A percentile compares a stretch with the other conserved stretches of the same genome.
These are phyloP conservation scores for Nautilus pompilius DNA, from an alignment of 1,140 invertebrate species.

Conservation along the genomic window DNA sequence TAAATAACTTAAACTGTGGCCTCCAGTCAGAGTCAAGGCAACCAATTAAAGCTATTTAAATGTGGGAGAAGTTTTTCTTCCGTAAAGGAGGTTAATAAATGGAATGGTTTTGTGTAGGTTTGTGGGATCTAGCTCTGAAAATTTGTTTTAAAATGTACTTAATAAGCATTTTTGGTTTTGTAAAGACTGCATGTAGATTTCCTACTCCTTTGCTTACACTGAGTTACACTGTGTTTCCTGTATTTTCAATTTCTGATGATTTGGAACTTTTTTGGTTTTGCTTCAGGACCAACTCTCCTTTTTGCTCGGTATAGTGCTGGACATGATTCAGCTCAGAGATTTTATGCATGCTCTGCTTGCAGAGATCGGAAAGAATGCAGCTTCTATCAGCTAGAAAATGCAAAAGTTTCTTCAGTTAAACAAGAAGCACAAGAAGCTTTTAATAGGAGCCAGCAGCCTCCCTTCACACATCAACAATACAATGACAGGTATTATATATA, in stretches of 20 bases:
- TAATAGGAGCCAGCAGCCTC: constrained; percentile 5
- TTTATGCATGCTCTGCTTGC: constrained; percentile 77
- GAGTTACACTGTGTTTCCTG: not conserved
- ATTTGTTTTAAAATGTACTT: no score
- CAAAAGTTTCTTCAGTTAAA: constrained; percentile 17
- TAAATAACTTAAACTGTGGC: no score
- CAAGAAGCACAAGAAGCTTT: constrained; percentile 7
- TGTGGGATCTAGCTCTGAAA: not conserved
- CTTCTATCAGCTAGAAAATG: constrained; percentile 59
- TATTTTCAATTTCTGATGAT: not conserved
- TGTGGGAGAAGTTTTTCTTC: no score
- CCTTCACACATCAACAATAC: constrained; percentile 2
- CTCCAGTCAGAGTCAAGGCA: no score
- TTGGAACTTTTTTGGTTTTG: not conserved
- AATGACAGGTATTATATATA: constrained; percentile 6
- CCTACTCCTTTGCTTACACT: not conserved
- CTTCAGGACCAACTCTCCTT: constrained; percentile 66
- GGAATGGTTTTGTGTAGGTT: not conserved
- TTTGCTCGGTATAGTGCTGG: constrained; percentile 60
- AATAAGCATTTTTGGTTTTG: not conserved
- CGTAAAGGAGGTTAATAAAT: no score
- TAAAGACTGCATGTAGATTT: not conserved
- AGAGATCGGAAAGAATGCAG: constrained; percentile 71
- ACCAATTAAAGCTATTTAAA: no score
- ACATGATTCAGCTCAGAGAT: constrained; percentile 50